A percentile compares a stretch with the other conserved stretches of the same genome.
These are phyloP conservation scores for Nansenia antarctica DNA, from an alignment of 2,113 vertebrate genomes.

Conservation along the genomic window DNA sequence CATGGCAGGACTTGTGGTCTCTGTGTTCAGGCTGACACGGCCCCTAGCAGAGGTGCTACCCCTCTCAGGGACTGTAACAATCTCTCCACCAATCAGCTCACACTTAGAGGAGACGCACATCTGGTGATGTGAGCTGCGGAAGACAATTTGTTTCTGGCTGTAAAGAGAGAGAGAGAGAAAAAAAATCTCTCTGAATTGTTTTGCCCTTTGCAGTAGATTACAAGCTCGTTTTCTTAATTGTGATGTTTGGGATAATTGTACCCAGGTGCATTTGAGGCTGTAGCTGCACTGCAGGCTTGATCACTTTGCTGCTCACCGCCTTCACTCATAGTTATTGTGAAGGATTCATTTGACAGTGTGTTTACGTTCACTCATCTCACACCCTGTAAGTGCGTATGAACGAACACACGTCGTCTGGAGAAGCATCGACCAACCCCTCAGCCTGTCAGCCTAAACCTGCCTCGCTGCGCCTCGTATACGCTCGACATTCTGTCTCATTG, in stretches of 20 bases:
- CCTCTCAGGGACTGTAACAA: background rate
- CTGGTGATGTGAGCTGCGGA: too few species aligned
- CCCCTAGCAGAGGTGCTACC: background rate
- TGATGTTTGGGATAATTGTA: too few species aligned
- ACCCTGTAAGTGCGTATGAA: background rate
- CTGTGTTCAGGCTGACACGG: background rate
- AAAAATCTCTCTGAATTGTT: too few species aligned
- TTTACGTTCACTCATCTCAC: background rate
- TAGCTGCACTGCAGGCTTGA: too few species aligned
- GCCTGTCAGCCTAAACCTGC: background rate
- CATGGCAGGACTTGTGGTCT: background rate
- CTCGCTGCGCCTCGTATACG: background rate
- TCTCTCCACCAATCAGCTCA: background rate
- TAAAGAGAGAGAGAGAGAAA: background rate
- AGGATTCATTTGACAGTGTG: background rate
- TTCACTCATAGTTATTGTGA: conserved; percentile 19
- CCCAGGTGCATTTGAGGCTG: too few species aligned
- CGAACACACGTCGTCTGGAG: background rate
- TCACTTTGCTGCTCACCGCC: background rate
- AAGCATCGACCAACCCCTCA: background rate
- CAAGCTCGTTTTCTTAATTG: too few species aligned
- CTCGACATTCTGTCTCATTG: background rate
- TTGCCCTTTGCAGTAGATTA: too few species aligned
- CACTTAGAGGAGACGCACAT: background rate
- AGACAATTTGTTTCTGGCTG: too few species aligned